Evolutionary conservation across 2,888 invertebrate genomes (phyloP).

Genomic region (Drosophila lacicola): DNA sequence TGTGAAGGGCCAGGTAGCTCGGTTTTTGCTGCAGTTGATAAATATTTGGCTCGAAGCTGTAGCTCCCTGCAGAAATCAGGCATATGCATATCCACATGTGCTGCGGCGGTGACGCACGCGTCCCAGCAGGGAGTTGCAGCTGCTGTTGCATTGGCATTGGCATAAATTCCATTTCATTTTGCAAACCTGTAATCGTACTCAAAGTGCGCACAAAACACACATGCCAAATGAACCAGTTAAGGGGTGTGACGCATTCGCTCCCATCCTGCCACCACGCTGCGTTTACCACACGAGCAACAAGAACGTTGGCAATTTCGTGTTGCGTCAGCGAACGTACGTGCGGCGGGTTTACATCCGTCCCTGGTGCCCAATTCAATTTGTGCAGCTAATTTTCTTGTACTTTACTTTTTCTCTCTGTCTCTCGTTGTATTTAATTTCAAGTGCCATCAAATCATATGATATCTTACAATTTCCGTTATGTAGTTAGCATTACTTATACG

Average conservation of each 20-base stretch:
- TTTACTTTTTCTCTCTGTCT: background rate
- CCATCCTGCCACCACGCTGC: background rate
- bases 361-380: conserved; percentile 34
- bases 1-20: conserved; percentile 14
- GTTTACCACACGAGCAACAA: conserved; percentile 11
- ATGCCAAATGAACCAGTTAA: conserved; percentile 38
- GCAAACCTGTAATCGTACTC: conserved; percentile 78
- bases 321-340: conserved; percentile 68
- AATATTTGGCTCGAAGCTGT: conserved; percentile 37
- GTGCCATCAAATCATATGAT: conserved; percentile 32
- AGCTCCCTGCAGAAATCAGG: conserved; percentile 62
- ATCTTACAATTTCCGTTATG: conserved; percentile 7
- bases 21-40: conserved; percentile 28
- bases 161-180: conserved; percentile 74
- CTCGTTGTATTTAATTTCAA: conserved; percentile 43
- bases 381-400: conserved; percentile 13
- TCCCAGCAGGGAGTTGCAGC: conserved; percentile 16
- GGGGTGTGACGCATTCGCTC: background rate
- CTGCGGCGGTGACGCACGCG: conserved; percentile 31
- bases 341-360: conserved; percentile 7
- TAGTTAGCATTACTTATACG: conserved; percentile 32
- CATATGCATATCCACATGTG: conserved; percentile 46
- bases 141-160: conserved; percentile 44
- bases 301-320: conserved; percentile 37
- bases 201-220: conserved; percentile 59